phyloP scores from a whole-genome alignment of 2,797 vertebrate species.

The Enteromius treurensis region DNA sequence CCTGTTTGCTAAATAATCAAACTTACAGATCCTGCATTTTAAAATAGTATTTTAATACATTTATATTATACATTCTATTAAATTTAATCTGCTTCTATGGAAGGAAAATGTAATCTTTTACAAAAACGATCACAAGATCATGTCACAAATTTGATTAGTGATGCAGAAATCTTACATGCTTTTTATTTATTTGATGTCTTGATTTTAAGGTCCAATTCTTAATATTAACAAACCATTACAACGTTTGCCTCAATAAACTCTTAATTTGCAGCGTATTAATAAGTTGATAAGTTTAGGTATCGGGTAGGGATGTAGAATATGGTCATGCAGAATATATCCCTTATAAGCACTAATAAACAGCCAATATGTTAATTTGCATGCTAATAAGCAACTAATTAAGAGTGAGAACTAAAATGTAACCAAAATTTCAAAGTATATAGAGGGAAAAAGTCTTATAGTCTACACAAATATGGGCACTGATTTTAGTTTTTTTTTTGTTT shows the following conservation, averaged over 20 bases:
- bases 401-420: no score
- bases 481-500: no score
- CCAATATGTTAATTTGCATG: no score
- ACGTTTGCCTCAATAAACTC: no score
- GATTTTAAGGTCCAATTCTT: no score
- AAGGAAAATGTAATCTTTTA: not conserved
- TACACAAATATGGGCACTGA: not conserved
- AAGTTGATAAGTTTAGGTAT: no score
- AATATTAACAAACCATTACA: no score
- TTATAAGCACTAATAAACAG: no score
- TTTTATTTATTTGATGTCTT: not conserved
- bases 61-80: not conserved
- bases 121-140: not conserved
- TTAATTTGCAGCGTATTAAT: no score
- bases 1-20: not conserved
- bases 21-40: not conserved
- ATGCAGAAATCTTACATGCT: not conserved
- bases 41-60: not conserved
- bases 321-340: no score
- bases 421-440: slow-evolving; percentile 6
- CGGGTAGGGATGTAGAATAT: no score
- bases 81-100: not conserved
- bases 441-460: slow-evolving; percentile 37
- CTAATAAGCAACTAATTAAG: no score
- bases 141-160: not conserved